phyloP scores from a whole-genome alignment of 2,888 invertebrate species.

The Mythimna loreyi region DNA sequence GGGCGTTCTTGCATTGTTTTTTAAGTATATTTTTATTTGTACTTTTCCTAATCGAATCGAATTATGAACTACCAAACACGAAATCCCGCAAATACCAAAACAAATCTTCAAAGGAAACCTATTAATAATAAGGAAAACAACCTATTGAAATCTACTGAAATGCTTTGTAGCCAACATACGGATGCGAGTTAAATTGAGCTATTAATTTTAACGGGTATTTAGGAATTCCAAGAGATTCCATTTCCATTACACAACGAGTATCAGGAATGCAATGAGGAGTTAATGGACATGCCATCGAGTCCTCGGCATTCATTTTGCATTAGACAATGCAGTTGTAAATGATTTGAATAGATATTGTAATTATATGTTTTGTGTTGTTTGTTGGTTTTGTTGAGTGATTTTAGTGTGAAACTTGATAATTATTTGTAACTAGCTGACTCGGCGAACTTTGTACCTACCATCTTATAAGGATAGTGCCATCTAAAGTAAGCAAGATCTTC shows the following conservation, averaged over 20 bases:
- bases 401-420: too few relatives aligned
- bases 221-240: conserved; percentile 76
- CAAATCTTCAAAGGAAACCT: conserved; percentile 44
- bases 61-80: background rate
- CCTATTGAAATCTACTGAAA: conserved; percentile 52
- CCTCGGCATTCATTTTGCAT: conserved; percentile 70
- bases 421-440: too few relatives aligned
- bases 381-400: too few relatives aligned
- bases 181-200: conserved; percentile 71
- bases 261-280: conserved; percentile 71
- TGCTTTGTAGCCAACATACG: conserved; percentile 53
- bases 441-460: too few relatives aligned
- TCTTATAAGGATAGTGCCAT: too few relatives aligned
- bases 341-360: conserved; percentile 34
- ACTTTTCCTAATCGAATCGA: too few relatives aligned
- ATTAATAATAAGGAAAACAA: conserved; percentile 43
- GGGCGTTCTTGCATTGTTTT: too few relatives aligned
- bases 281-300: conserved; percentile 70
- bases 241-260: conserved; percentile 70
- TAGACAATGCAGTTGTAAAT: conserved; percentile 59
- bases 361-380: conserved; percentile 15
- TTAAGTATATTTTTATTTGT: too few relatives aligned
- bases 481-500: too few relatives aligned
- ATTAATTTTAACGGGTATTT: conserved; percentile 79
- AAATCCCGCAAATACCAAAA: conserved; percentile 32